Evolutionary conservation across 2,113 vertebrate genomes (phyloP).

Genomic region (Glareola pratincola): DNA sequence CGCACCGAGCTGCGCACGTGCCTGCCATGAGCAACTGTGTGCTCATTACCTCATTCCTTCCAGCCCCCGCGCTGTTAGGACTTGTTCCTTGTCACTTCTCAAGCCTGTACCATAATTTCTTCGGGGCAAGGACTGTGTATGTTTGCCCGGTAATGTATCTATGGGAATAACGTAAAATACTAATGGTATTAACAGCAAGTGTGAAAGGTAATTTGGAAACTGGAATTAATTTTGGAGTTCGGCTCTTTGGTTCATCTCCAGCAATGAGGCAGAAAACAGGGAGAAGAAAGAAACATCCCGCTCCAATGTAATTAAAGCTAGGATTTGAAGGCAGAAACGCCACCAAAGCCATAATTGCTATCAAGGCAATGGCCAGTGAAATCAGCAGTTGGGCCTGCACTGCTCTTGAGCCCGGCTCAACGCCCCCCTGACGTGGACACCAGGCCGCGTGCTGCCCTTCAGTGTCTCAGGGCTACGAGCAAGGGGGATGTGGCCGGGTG

Average conservation of each 20-base stretch:
- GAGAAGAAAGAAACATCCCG: not conserved
- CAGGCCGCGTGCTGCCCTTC: not conserved
- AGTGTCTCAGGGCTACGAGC: not conserved
- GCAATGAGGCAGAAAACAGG: not conserved
- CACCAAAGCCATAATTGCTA: not conserved
- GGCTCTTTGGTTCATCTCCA: not conserved
- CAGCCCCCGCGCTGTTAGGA: not conserved
- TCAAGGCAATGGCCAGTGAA: not conserved
- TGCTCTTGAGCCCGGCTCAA: not conserved
- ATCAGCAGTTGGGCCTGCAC: not conserved
- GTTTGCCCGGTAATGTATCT: conserved; percentile 31
- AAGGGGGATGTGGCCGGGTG: not conserved
- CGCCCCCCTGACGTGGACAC: accelerated
- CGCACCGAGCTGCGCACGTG: not conserved
- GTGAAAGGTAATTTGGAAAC: not conserved
- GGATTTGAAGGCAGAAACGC: not conserved
- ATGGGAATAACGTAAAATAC: not conserved
- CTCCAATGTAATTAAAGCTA: not conserved
- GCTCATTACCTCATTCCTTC: not conserved
- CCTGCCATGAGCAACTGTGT: not conserved
- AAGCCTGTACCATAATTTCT: not conserved
- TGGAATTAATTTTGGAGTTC: not conserved
- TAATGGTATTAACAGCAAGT: conserved; percentile 1
- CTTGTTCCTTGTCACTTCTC: conserved; percentile 44
- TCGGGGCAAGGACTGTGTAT: conserved; percentile 3